A percentile compares a stretch with the other conserved stretches of the same genome.
These are phyloP conservation scores for Mythimna albipuncta DNA, from an alignment of 2,888 invertebrate species.

Conservation along the genomic window DNA sequence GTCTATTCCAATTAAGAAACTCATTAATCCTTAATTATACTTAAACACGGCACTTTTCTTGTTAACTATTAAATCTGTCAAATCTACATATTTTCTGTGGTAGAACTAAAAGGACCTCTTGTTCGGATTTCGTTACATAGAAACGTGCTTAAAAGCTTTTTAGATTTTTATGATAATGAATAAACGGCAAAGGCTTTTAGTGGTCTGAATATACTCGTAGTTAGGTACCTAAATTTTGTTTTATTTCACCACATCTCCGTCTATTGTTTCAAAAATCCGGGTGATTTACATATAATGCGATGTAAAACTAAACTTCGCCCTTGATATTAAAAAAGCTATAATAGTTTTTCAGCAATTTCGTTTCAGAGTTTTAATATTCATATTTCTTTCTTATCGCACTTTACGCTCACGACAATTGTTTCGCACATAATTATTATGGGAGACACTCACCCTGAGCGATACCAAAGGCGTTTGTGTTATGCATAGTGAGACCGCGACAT, in stretches of 20 bases:
- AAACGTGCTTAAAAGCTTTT: slow-evolving; percentile 1
- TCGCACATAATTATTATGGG: background rate
- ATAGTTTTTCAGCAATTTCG: slow-evolving; percentile 40
- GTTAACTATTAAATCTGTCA: background rate
- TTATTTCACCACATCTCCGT: slow-evolving; percentile 28
- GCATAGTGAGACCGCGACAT: background rate
- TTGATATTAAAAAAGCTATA: slow-evolving; percentile 58
- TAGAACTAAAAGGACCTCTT: background rate
- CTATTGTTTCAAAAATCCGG: slow-evolving; percentile 48
- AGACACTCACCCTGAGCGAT: background rate
- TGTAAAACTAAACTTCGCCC: slow-evolving; percentile 44
- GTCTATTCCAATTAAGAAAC: slow-evolving; percentile 1
- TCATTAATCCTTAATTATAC: background rate
- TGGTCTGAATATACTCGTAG: background rate
- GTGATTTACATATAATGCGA: slow-evolving; percentile 29
- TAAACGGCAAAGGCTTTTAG: slow-evolving; percentile 17
- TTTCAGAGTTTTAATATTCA: slow-evolving; percentile 6
- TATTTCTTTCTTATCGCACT: slow-evolving; percentile 19
- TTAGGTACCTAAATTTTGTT: slow-evolving; percentile 1
- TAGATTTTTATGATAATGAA: slow-evolving; percentile 7
- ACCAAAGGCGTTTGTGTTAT: background rate
- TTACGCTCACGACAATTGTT: slow-evolving; percentile 37
- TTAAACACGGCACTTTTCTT: slow-evolving; percentile 3
- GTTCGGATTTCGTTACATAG: background rate
- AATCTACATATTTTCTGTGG: background rate